Evolutionary conservation across 2,888 invertebrate species (phyloP), one percentile per base, ranked within the genome.

Genomic region (Tethea ocularis): DNA sequence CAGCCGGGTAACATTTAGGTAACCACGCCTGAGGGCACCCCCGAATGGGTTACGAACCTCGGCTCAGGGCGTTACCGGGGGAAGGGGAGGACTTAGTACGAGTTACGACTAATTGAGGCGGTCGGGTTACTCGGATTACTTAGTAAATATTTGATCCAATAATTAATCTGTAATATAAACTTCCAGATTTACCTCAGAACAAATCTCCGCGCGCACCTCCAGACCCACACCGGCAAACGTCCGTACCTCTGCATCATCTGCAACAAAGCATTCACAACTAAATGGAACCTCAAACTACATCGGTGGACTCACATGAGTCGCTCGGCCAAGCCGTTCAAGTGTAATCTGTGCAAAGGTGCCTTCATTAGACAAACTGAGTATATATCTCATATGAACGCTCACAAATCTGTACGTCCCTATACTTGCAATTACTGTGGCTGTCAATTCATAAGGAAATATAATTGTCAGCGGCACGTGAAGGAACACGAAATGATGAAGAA

Each of bases 391-490:
- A 96, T 97, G 95, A 96, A 97, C 88, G 95, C 97, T 38, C 97
- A 98, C 91, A 96, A 96, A 68, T 96, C 97, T 62, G 95, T 97
- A 52, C 94, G 96, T 57, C 97, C 97, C 1, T 98, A 96, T 87
- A 97, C 97, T 0, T 98, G 98, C 86, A 97, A 98, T 86, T 96
- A 97, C 84, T 98, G 98, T 88, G 98, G 98, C 51, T 96, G 97
- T 63, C 96, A 97, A 87, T 98, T 98, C 87, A 97, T 97, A 63
- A 93, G 97, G 62, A 97, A 97, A 83, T 97, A 97, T 86, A 98
- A 98, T 87, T 97, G 97, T 82, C 95, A 97, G 80, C 94, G 97
- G 51, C 98, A 98, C 85, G 96, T 97, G 7, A 66, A 88, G 52
- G 97, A 98, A 77, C 98, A 98, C 87, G 96, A 97, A 76, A 95